phyloP scores from a whole-genome alignment of 2,888 invertebrate species.

The Rugalucina vietnamica region DNA sequence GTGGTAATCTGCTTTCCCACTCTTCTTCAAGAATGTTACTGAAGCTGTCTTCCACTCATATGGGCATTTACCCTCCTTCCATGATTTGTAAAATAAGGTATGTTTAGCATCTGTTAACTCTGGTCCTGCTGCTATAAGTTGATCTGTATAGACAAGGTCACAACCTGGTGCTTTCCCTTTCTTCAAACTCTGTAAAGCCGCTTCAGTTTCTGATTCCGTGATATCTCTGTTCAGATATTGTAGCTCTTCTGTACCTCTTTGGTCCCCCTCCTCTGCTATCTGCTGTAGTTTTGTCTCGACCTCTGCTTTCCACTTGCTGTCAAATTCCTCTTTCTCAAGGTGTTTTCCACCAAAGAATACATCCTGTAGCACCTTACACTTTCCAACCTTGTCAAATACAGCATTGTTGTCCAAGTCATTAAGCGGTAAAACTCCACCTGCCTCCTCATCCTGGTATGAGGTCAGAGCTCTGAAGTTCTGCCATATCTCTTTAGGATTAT shows the following conservation, averaged over 20 bases:
- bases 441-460: neutral
- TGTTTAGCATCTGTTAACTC: neutral
- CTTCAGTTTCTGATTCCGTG: neutral
- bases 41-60: conserved; percentile 20
- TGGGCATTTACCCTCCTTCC: conserved; percentile 4
- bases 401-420: neutral
- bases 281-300: no score
- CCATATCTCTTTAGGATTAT: neutral
- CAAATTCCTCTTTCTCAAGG: neutral
- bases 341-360: no score
- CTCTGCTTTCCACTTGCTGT: neutral
- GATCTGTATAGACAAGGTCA: neutral
- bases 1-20: conserved; percentile 25
- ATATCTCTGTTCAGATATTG: neutral
- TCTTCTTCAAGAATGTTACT: conserved; percentile 28
- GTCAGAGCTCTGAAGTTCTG: neutral
- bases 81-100: conserved; percentile 18
- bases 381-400: neutral
- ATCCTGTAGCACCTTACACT: no score
- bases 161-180: neutral
- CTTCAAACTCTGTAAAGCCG: neutral
- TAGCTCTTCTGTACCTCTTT: neutral
- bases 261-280: no score
- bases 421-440: neutral
- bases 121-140: neutral